phyloP scores from a whole-genome alignment of 2,113 vertebrate species.

The Percina caprodes region DNA sequence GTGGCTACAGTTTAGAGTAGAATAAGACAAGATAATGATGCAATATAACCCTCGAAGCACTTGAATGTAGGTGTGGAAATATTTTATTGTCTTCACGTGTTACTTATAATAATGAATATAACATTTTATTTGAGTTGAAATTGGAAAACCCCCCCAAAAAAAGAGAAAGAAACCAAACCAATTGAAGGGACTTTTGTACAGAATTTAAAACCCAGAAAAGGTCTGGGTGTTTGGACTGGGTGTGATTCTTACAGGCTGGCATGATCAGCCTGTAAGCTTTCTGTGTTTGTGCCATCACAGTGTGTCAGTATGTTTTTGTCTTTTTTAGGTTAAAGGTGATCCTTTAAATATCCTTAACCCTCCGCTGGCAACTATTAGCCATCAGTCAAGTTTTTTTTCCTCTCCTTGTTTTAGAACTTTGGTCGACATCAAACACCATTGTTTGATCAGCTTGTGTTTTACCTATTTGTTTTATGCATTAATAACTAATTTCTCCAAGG shows the following conservation, averaged over 20 bases:
- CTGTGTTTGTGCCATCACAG: conserved; percentile 42
- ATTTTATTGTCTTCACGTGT: conserved; percentile 44
- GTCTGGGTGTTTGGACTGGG: background rate
- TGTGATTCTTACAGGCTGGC: conserved; percentile 52
- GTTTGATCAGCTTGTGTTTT: background rate
- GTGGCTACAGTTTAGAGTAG: conserved; percentile 33
- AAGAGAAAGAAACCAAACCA: conserved; percentile 28
- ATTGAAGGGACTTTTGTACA: conserved; percentile 33
- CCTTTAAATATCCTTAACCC: background rate
- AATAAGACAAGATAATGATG: conserved; percentile 45
- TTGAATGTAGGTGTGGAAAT: conserved; percentile 68
- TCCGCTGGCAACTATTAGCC: background rate
- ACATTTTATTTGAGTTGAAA: background rate
- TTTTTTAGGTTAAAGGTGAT: conserved; percentile 1
- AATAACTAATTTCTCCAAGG: too few species aligned
- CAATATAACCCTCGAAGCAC: conserved; percentile 68
- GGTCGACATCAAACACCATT: too few species aligned
- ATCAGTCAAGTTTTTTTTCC: background rate
- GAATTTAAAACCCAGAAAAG: background rate
- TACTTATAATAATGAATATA: background rate
- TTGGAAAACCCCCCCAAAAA: conserved; percentile 52
- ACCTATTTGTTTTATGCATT: too few species aligned
- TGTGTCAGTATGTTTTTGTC: background rate
- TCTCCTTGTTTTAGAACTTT: too few species aligned
- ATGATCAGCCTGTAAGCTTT: conserved; percentile 64